Conservation (phyloP, 2,797 vertebrate genomes). For the Allobates femoralis region DNA sequence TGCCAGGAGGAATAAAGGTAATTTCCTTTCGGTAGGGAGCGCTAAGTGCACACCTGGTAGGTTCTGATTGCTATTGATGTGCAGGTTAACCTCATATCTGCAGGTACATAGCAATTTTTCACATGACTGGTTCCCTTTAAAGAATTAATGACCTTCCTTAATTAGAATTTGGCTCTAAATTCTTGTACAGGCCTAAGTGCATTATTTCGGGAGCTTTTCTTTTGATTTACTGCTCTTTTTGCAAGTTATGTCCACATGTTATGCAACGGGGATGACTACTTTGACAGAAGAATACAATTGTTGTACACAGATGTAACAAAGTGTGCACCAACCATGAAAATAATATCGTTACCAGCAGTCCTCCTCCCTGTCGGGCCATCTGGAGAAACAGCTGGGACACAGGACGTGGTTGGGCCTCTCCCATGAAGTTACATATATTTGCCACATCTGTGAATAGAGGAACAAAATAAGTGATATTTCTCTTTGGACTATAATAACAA, state of each 20-base stretch:
- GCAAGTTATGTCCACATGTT: slow-evolving; percentile 5
- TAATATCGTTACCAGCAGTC: neutral
- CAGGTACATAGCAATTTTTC: no score
- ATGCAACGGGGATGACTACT: neutral
- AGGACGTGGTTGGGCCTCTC: neutral
- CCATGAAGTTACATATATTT: neutral
- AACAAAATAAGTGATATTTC: neutral
- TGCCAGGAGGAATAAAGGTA: no score
- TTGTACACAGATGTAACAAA: slow-evolving; percentile 31
- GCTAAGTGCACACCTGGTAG: no score
- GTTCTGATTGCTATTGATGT: no score
- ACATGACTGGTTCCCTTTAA: no score
- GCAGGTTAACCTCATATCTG: no score
- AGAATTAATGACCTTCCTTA: neutral
- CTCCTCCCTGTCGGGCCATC: slow-evolving; percentile 9
- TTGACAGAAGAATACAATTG: slow-evolving; percentile 9
- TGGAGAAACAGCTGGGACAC: slow-evolving; percentile 28
- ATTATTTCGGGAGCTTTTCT: neutral
- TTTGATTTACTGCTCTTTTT: slow-evolving; percentile 4
- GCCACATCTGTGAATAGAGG: slow-evolving; percentile 33
- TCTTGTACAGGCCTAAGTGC: neutral
- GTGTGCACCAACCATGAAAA: slow-evolving; percentile 13
- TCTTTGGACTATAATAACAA: neutral
- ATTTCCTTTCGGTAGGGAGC: no score
- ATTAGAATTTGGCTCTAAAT: neutral